phyloP scores from a whole-genome alignment of 2,797 vertebrate genomes.

The Siniperca scherzeri region DNA sequence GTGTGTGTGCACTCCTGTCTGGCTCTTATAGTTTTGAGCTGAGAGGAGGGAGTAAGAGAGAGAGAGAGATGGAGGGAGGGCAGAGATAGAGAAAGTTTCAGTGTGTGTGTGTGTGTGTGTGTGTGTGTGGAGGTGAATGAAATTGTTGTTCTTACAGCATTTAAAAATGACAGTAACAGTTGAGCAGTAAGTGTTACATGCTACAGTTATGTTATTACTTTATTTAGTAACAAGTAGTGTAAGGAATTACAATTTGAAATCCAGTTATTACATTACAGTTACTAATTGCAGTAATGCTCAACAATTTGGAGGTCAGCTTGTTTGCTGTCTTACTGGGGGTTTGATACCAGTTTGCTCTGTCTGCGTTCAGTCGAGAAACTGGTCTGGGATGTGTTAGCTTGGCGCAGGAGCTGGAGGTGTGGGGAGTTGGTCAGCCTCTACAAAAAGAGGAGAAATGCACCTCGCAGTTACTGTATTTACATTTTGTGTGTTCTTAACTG shows the following conservation, averaged over 20 bases:
- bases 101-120: conserved; percentile 24
- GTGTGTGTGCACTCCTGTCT: conserved; percentile 62
- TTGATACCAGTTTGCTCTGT: not conserved
- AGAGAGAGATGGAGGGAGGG: conserved; percentile 57
- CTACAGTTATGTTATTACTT: not conserved
- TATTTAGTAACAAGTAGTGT: not conserved
- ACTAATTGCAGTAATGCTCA: too few relatives aligned
- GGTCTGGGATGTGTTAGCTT: not conserved
- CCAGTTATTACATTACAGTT: not conserved
- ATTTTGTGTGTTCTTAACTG: not conserved
- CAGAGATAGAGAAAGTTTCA: conserved; percentile 57
- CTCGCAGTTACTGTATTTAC: not conserved
- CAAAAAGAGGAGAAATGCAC: not conserved
- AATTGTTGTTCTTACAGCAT: not conserved
- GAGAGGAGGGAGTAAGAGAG: conserved; percentile 57
- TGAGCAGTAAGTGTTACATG: not conserved
- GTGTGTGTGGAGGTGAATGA: not conserved
- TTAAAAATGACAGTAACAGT: not conserved
- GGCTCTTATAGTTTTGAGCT: conserved; percentile 72
- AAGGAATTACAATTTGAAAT: not conserved
- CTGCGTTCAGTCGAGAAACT: not conserved
- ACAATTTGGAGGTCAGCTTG: not conserved
- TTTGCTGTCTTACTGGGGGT: not conserved
- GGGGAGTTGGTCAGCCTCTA: not conserved
- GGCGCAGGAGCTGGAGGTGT: not conserved